Evolutionary conservation across 2,113 vertebrate species (phyloP).

Genomic region (Morone chrysops): DNA sequence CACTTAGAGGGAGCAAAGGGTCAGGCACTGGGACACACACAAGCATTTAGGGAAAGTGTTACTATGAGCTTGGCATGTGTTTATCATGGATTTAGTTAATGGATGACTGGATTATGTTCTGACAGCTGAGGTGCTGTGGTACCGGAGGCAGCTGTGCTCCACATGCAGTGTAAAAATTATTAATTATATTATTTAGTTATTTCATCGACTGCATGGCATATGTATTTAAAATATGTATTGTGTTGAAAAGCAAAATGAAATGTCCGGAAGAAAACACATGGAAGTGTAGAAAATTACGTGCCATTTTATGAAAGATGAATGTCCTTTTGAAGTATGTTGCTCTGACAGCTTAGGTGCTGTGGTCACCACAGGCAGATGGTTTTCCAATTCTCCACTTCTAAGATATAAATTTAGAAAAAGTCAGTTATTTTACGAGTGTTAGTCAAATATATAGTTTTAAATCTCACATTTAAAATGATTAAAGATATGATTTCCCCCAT

Average conservation of each 20-base stretch:
- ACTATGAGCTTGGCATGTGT: constrained; percentile 55
- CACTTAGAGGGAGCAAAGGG: constrained; percentile 71
- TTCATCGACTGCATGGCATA: background rate
- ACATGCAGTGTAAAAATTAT: background rate
- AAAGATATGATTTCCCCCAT: background rate
- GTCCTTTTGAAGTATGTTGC: constrained; percentile 1
- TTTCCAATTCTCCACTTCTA: constrained; percentile 18
- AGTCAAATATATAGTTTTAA: background rate
- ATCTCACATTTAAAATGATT: background rate
- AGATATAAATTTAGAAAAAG: background rate
- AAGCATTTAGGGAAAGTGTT: constrained; percentile 67
- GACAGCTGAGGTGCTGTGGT: constrained; percentile 43
- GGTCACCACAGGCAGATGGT: constrained; percentile 35
- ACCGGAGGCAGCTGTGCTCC: constrained; percentile 46
- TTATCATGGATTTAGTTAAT: constrained; percentile 65
- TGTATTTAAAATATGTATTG: background rate
- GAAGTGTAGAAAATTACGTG: constrained; percentile 12
- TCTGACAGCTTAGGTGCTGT: constrained; percentile 32
- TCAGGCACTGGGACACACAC: constrained; percentile 49
- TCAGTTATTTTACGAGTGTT: background rate
- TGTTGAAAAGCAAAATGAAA: constrained; percentile 21
- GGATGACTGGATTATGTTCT: constrained; percentile 61
- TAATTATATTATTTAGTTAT: too few relatives aligned
- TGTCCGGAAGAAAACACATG: background rate
- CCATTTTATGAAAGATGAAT: constrained; percentile 9